phyloP scores from a whole-genome alignment of 2,113 vertebrate species.

The Pontoporia blainvillei region DNA sequence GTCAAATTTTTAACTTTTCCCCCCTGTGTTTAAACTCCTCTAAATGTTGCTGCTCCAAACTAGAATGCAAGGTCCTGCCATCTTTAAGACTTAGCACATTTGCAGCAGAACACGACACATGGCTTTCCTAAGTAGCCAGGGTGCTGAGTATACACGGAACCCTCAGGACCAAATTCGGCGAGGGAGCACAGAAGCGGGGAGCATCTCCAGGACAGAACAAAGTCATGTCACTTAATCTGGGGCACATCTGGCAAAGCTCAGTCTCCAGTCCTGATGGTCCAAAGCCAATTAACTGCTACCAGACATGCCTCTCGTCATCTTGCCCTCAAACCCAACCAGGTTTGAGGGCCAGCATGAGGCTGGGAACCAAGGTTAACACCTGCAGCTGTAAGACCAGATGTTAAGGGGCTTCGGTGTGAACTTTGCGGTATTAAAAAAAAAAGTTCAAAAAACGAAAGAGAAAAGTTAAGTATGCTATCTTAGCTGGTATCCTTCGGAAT shows the following conservation, averaged over 20 bases:
- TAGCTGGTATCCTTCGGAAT: slow-evolving; percentile 54
- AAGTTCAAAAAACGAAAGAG: slow-evolving; percentile 56
- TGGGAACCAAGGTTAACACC: slow-evolving; percentile 40
- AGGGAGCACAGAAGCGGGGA: accelerated
- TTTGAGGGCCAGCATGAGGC: slow-evolving; percentile 21
- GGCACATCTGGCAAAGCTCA: not conserved
- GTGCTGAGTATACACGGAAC: not conserved
- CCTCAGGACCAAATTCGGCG: not conserved
- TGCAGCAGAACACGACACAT: not conserved
- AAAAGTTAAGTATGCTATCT: slow-evolving; percentile 33
- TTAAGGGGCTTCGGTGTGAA: slow-evolving; percentile 74
- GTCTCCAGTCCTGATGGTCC: slow-evolving; percentile 16
- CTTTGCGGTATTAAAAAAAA: slow-evolving; percentile 41
- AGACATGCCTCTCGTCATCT: slow-evolving; percentile 14
- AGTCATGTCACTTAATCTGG: not conserved
- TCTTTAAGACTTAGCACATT: not conserved
- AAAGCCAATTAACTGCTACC: slow-evolving; percentile 59
- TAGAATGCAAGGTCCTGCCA: not conserved
- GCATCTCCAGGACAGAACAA: not conserved
- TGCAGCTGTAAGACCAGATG: slow-evolving; percentile 80
- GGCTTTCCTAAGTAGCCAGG: not conserved
- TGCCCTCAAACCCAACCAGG: slow-evolving; percentile 49
- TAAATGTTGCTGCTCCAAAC: not conserved
- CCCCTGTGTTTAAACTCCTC: not conserved
- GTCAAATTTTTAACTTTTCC: not conserved